A percentile compares a stretch with the other conserved stretches of the same genome.
Evolutionary conservation across 2,113 vertebrate species (phyloP).

Genomic region (Chlamydotis undulata): DNA sequence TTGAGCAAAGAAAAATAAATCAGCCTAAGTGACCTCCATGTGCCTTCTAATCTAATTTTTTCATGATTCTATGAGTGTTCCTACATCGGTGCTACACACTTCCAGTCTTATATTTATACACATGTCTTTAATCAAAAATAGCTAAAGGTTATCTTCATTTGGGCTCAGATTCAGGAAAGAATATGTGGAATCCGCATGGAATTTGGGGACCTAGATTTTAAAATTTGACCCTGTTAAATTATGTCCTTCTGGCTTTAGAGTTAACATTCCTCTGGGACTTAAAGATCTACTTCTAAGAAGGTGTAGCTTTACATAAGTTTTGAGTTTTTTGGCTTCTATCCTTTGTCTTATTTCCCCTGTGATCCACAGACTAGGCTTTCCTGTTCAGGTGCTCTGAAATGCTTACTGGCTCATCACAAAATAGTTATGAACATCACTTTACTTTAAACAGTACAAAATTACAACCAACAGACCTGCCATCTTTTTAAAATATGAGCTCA

Average conservation of each 20-base stretch:
- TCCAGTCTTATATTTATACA: accelerated
- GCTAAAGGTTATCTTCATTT: not conserved
- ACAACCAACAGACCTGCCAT: not conserved
- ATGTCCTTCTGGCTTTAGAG: not conserved
- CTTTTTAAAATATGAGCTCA: not conserved
- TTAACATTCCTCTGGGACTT: not conserved
- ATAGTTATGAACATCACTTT: not conserved
- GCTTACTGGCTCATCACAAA: not conserved
- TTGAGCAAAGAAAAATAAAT: not conserved
- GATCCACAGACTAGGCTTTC: not conserved
- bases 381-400: not conserved
- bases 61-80: not conserved
- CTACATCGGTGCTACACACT: not conserved
- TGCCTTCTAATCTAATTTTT: not conserved
- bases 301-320: not conserved
- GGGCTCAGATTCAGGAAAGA: not conserved
- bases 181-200: not conserved
- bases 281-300: not conserved
- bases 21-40: not conserved
- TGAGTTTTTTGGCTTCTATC: not conserved
- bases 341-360: not conserved
- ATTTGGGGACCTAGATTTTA: not conserved
- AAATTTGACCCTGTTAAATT: not conserved
- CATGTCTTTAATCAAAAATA: not conserved
- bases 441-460: not conserved